A percentile compares a stretch with the other conserved stretches of the same genome.
Evolutionary conservation across 2,797 vertebrate genomes (phyloP).

Genomic region (Amblyopsis hoosieri): DNA sequence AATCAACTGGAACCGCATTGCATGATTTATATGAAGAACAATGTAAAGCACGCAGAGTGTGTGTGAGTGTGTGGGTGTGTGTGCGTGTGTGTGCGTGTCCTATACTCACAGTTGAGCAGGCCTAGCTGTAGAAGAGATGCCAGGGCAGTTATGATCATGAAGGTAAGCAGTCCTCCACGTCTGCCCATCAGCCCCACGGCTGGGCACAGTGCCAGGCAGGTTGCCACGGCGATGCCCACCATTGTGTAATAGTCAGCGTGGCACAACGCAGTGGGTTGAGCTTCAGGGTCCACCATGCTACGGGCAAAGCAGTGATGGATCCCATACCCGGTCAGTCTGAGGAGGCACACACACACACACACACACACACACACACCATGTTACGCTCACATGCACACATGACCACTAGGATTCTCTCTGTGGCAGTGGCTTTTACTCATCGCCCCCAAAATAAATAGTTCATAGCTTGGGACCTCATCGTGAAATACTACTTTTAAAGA

Average conservation of each 20-base stretch:
- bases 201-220: conserved; percentile 90
- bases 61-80: too few relatives aligned
- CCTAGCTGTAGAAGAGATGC: conserved; percentile 94
- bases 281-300: conserved; percentile 91
- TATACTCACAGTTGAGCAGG: conserved; percentile 90
- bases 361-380: conserved; percentile 1
- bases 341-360: conserved; percentile 8
- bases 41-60: not conserved
- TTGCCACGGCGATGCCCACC: conserved; percentile 90
- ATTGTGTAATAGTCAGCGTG: conserved; percentile 91
- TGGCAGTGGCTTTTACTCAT: too few relatives aligned
- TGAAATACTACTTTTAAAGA: too few relatives aligned
- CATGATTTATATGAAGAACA: not conserved
- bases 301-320: conserved; percentile 98
- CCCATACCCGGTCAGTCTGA: conserved; percentile 91
- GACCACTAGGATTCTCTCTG: too few relatives aligned
- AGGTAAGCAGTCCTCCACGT: conserved; percentile 91
- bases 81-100: too few relatives aligned
- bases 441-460: too few relatives aligned
- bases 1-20: too few relatives aligned
- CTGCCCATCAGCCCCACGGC: conserved; percentile 91
- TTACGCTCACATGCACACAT: not conserved
- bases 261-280: conserved; percentile 83
- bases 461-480: too few relatives aligned
- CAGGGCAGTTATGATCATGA: conserved; percentile 95